These are phyloP conservation scores for Myiagra hebetior DNA, from an alignment of 2,113 vertebrate genomes.

Conservation along the genomic window DNA sequence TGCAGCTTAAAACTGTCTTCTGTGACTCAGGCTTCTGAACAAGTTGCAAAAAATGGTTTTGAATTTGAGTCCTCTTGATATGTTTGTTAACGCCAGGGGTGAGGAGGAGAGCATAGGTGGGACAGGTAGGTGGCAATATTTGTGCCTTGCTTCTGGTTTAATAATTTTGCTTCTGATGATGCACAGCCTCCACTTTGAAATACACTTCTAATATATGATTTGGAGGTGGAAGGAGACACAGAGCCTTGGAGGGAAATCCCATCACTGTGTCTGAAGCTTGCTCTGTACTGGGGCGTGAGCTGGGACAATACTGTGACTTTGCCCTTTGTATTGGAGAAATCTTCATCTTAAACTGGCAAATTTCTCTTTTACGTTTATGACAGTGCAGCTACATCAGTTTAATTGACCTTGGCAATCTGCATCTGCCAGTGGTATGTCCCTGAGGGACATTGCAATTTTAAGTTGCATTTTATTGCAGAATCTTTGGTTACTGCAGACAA, in stretches of 20 bases:
- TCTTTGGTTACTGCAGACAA: constrained; percentile 53
- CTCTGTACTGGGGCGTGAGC: fast-evolving
- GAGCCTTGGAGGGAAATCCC: neutral
- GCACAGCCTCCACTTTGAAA: neutral
- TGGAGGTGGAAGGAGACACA: neutral
- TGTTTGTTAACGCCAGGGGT: neutral
- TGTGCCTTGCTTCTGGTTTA: neutral
- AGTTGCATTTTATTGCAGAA: constrained; percentile 54
- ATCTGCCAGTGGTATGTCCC: constrained; percentile 67
- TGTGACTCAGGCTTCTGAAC: neutral
- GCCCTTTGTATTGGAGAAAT: neutral
- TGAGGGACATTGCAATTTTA: constrained; percentile 41
- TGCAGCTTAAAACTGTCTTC: neutral
- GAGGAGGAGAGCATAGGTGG: neutral
- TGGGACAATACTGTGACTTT: neutral
- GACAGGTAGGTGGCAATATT: neutral
- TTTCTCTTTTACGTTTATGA: constrained; percentile 65
- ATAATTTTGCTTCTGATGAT: neutral
- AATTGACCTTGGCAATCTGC: constrained; percentile 78
- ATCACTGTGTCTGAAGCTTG: neutral
- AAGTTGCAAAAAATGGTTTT: neutral
- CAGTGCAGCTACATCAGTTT: constrained; percentile 70
- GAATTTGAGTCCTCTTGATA: neutral
- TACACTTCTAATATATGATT: neutral
- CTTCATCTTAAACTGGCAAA: constrained; percentile 56